These are phyloP conservation scores for Otolemur garnettii DNA, from an alignment of 2,113 vertebrate genomes.

Conservation along the genomic window DNA sequence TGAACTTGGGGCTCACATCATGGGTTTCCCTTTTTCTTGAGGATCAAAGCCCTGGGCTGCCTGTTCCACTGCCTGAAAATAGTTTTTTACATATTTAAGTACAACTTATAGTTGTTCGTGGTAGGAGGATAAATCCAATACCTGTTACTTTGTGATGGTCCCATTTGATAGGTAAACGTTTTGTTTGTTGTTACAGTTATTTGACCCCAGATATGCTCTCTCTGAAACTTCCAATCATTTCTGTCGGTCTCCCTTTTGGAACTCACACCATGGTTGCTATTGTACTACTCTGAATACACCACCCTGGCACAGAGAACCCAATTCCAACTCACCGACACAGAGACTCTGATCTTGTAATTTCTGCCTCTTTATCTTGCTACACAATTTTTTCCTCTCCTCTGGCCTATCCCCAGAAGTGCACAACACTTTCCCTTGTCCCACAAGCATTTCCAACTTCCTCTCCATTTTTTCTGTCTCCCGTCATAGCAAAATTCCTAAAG, in stretches of 20 bases:
- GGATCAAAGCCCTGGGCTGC: too few species aligned
- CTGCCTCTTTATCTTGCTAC: too few species aligned
- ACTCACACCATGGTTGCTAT: not conserved
- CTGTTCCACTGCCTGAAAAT: too few species aligned
- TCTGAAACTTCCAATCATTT: not conserved
- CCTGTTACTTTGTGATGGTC: not conserved
- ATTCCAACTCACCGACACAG: not conserved
- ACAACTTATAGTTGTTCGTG: not conserved
- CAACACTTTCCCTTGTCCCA: not conserved
- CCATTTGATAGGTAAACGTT: not conserved
- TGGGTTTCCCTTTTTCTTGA: not conserved
- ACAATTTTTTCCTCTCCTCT: not conserved
- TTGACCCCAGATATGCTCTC: not conserved
- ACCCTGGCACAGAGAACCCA: not conserved
- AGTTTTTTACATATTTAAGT: not conserved
- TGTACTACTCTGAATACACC: not conserved
- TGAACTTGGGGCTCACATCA: not conserved
- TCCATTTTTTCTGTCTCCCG: not conserved
- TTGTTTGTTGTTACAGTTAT: not conserved
- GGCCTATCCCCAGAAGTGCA: not conserved
- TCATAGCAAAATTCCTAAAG: not conserved
- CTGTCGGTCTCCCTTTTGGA: not conserved
- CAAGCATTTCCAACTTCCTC: not conserved
- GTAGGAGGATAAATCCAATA: not conserved
- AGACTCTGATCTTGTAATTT: not conserved